Percentiles rank a stretch among this genome's conserved stretches.
phyloP scores from a whole-genome alignment of 1,140 invertebrate genomes.

The Zaprionus camerounensis region DNA sequence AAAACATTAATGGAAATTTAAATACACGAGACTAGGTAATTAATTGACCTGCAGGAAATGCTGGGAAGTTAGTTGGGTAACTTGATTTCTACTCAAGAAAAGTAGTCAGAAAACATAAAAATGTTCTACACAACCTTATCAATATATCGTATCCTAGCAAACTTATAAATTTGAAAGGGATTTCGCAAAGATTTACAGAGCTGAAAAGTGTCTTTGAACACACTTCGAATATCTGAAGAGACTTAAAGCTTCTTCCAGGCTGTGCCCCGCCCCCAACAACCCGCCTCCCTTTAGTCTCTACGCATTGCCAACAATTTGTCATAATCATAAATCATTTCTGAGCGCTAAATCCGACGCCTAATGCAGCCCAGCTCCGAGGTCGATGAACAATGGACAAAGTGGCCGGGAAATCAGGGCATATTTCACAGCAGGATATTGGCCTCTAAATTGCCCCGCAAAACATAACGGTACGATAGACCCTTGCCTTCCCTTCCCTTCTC shows the following conservation, averaged over 20 bases:
- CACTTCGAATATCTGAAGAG: neutral
- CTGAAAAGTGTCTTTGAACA: neutral
- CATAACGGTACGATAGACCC: slow-evolving; percentile 41
- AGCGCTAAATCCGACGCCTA: slow-evolving; percentile 78
- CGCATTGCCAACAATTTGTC: slow-evolving; percentile 69
- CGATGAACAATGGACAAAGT: slow-evolving; percentile 46
- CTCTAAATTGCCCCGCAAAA: slow-evolving; percentile 84
- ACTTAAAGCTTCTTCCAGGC: slow-evolving; percentile 24
- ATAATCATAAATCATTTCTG: slow-evolving; percentile 82
- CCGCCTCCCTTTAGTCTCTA: slow-evolving; percentile 30
- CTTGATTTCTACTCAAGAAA: too few relatives aligned
- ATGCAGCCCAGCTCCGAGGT: slow-evolving; percentile 50
- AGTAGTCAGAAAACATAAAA: too few relatives aligned
- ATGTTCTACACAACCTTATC: neutral
- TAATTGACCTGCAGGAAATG: too few relatives aligned
- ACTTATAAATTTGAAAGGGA: neutral
- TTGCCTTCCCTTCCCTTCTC: neutral
- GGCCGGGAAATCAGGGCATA: slow-evolving; percentile 76
- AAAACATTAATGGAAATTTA: neutral
- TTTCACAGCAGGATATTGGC: slow-evolving; percentile 84
- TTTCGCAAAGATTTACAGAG: neutral
- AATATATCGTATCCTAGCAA: neutral
- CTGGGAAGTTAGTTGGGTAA: too few relatives aligned
- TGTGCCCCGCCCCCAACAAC: neutral
- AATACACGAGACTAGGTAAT: neutral